Evolutionary conservation across 2,113 vertebrate species (phyloP).

Genomic region (Oncorhynchus tshawytscha): DNA sequence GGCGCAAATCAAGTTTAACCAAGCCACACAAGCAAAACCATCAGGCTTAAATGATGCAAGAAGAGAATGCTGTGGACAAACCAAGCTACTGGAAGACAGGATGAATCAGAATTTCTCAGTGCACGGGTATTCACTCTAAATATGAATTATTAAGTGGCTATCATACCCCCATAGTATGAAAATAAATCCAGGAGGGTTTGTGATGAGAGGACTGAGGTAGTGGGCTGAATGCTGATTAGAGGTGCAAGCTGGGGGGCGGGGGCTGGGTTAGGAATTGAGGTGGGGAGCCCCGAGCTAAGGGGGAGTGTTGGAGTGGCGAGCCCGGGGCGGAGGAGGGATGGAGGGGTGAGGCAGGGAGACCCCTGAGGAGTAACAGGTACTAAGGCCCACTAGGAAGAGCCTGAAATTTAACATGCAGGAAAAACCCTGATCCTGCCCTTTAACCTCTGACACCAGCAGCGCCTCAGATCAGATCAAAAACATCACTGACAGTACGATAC

Average conservation of each 20-base stretch:
- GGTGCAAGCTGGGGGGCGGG: constrained; percentile 9
- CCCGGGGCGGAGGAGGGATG: constrained; percentile 19
- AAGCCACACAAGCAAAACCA: constrained; percentile 57
- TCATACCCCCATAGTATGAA: constrained; percentile 79
- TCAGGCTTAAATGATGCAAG: constrained; percentile 76
- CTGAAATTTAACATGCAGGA: constrained; percentile 31
- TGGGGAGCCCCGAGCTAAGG: background rate
- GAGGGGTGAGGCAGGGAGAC: constrained; percentile 24
- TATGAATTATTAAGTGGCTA: constrained; percentile 80
- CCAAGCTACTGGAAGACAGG: constrained; percentile 64
- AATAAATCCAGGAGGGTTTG: constrained; percentile 70
- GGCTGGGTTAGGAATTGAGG: no score
- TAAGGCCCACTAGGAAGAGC: constrained; percentile 48
- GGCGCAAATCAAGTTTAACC: constrained; percentile 40
- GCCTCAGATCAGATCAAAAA: background rate
- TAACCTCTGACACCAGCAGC: constrained; percentile 46
- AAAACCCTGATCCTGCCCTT: constrained; percentile 50
- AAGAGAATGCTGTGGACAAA: constrained; percentile 54
- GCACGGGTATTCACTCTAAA: constrained; percentile 78
- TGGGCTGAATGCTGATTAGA: constrained; percentile 64
- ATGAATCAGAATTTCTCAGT: constrained; percentile 84
- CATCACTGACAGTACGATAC: background rate
- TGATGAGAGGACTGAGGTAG: constrained; percentile 41
- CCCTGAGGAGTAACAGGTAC: constrained; percentile 59
- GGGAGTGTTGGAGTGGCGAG: constrained; percentile 15